Base-by-base conservation (phyloP, 1,140 invertebrate species). In the Cepaea nemoralis region DNA sequence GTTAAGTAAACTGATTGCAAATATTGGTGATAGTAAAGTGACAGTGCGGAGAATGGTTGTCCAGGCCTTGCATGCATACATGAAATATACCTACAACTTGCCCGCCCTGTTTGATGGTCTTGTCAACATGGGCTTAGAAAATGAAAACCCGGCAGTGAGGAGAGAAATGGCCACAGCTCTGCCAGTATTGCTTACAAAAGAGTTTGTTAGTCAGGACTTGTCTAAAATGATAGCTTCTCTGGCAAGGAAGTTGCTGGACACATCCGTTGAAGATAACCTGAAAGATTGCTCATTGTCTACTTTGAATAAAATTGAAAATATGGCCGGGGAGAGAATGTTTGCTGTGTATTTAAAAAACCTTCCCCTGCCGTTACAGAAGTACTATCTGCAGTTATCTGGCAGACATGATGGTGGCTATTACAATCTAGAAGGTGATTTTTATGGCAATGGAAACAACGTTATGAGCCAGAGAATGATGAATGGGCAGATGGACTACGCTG, bases 151-250 rank as follows among this genome's bases (percentile, higher is more conserved):
- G 42, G 81, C 86, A 74, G 86, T 91, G 55, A 78, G 85, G 80
- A 90, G 88, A 85, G 89, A 91, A 81, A 88, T 88, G 22, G 86
- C 88, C 70, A 85, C 86, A 77, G 86, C 89, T n/a, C 82, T 92
- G 45, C 90, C 91, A 66, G 87, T 92, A 86, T 83, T 92, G 37
- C 87, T 91, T 67, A 91, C 91, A 24, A 86, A 85, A 76, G 91
- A 92, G 37, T 91, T 91, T 82, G 79, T 86, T 59, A 81, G 85
- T 59, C 87, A 88, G 70, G 88, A 91, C 82, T 89, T 91, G 71
- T 89, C 82, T 75, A 85, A 88, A 48, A 85, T 91, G 22, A 87
- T 89, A 31, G 88, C 89, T 39, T 89, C 90, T 45, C 83, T 92
- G 14, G 87, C 88, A 24, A 91, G 91, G 83, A 88, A 89, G 81